Evolutionary conservation across 92 coral and sea anemone species (phyloP).

Genomic region (Plumapathes pennacea): DNA sequence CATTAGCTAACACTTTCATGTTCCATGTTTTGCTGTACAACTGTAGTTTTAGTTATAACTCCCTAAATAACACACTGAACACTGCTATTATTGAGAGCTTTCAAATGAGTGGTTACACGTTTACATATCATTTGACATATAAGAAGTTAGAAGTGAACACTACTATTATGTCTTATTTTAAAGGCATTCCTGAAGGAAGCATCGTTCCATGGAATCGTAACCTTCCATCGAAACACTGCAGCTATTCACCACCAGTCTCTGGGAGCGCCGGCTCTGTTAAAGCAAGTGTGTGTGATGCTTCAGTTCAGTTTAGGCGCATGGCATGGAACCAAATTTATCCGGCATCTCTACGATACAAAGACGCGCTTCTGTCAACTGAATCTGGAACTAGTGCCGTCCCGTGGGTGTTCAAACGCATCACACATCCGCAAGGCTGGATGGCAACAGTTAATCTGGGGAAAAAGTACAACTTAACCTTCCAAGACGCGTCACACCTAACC

Average conservation of each 20-base stretch:
- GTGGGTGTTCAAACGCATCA: slow-evolving; percentile 68
- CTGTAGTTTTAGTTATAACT: too few relatives aligned
- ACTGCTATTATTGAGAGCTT: too few relatives aligned
- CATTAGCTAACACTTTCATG: too few relatives aligned
- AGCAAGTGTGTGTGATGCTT: slow-evolving; percentile 70
- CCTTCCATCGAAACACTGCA: slow-evolving; percentile 80
- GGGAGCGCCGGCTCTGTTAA: slow-evolving; percentile 57
- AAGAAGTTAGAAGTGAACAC: too few relatives aligned
- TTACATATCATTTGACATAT: too few relatives aligned
- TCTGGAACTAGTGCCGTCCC: slow-evolving; percentile 69
- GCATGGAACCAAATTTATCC: slow-evolving; percentile 79
- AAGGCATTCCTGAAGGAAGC: slow-evolving; percentile 84
- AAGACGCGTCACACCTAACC: slow-evolving; percentile 70
- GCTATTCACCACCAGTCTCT: slow-evolving; percentile 46
- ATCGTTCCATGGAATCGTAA: slow-evolving; percentile 77
- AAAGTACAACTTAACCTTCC: slow-evolving; percentile 63
- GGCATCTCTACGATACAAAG: slow-evolving; percentile 41
- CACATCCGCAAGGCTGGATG: slow-evolving; percentile 84
- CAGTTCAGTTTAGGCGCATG: slow-evolving; percentile 74
- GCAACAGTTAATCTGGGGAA: slow-evolving; percentile 66
- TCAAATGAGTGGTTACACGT: too few relatives aligned
- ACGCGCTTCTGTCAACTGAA: slow-evolving; percentile 71
- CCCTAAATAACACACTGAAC: too few relatives aligned
- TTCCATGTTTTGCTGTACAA: too few relatives aligned
- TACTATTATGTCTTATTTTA: too few relatives aligned